Conservation (phyloP, 2,797 vertebrate species). For the Mallotus villosus region DNA sequence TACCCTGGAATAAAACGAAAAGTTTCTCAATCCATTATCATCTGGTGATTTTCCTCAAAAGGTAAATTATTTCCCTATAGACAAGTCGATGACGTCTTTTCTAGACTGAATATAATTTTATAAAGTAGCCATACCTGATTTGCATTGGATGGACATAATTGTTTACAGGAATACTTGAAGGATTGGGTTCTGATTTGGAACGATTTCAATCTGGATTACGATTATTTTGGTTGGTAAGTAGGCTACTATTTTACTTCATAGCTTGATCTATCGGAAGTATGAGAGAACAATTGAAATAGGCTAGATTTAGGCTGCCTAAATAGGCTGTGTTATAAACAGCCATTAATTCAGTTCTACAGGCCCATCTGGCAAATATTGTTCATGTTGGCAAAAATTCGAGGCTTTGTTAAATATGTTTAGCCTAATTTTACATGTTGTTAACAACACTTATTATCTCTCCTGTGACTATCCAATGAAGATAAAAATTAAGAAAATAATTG, state of each 20-base stretch:
- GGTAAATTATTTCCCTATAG: slow-evolving; percentile 49
- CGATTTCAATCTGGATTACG: slow-evolving; percentile 4
- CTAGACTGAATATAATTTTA: not conserved
- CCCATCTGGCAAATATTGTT: not conserved
- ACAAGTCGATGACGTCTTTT: slow-evolving; percentile 1
- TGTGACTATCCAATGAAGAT: too few species aligned
- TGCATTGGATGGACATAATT: not conserved
- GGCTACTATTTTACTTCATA: slow-evolving; percentile 1
- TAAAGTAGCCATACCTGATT: not conserved
- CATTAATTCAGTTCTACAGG: not conserved
- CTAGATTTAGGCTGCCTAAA: not conserved
- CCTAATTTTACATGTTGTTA: too few species aligned
- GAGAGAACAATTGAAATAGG: too few species aligned
- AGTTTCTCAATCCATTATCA: slow-evolving; percentile 29
- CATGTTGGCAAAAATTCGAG: not conserved
- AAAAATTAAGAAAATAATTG: too few species aligned
- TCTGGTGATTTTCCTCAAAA: slow-evolving; percentile 51
- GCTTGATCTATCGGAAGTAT: too few species aligned
- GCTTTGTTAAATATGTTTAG: not conserved
- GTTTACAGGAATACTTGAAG: not conserved
- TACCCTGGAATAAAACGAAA: slow-evolving; percentile 64
- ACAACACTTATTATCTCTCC: too few species aligned
- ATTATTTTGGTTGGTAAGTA: slow-evolving; percentile 13
- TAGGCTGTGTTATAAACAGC: not conserved
- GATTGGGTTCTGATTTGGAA: slow-evolving; percentile 1